Base-by-base conservation (phyloP, 2,113 vertebrate genomes). In the Copsychus sechellarum region DNA sequence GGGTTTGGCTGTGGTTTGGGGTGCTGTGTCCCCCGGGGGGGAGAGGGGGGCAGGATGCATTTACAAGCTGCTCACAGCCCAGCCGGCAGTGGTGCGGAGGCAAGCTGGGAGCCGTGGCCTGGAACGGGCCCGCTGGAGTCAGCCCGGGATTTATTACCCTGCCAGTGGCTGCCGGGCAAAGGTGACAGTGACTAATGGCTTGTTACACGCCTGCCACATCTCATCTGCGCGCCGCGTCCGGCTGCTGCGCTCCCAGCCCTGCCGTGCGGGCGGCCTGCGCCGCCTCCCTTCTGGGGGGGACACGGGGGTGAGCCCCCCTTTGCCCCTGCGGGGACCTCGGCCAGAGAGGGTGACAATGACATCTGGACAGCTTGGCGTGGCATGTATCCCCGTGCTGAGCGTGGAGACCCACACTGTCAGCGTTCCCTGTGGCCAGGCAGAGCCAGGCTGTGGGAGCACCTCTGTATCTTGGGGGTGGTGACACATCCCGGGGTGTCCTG, bases 171-270 rank as follows among this genome's bases (percentile, higher is more conserved):
- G 58, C 42, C 84, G 93, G 96, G 96, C 96, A 97, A 97, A 97
- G 84, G 73, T 97, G 97, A 97, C 97, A 95, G 97, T 97, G 98
- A 98, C 96, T 96, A 95, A 98, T 97, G 97, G 96, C 79, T 97
- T 93, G 95, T 97, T 96, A 96, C 92, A 96, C 93, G 96, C 98
- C 97, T 97, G 98, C 97, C 96, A 94, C 97, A 97, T 97, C 94
- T 87, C 96, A 93, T 95, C 88, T 94, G 84, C 2, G 62, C 88
- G 5, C 84, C 9, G 24, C 7, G 31, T 78, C 91, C 14, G 79
- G 71, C 96, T 94, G 95, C 95, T 11, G 29, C 24, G 18, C 95
- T 94, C 78, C 96, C 96, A 94, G 87, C 86, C 88, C 78, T 7
- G 60, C 20, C 31, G 73, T 38, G 85, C 24, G 3, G 73, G 33